phyloP scores from a whole-genome alignment of 1,140 invertebrate species.

The Bradysia coprophila region DNA sequence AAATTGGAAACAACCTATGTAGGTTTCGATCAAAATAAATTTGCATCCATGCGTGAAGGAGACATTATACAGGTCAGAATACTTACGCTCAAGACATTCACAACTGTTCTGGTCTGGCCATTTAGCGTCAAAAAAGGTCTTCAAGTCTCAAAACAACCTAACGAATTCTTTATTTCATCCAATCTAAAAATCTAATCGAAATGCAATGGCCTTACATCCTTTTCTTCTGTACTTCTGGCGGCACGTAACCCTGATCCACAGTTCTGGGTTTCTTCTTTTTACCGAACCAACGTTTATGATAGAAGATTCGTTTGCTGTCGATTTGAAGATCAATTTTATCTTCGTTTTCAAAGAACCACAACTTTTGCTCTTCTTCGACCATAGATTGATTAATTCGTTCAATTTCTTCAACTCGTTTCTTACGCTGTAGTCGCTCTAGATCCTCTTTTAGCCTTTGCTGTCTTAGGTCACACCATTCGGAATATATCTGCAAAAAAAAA shows the following conservation, averaged over 20 bases:
- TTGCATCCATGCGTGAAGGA: no score
- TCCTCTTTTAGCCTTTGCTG: slow-evolving; percentile 35
- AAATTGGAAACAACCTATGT: no score
- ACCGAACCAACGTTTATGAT: slow-evolving; percentile 24
- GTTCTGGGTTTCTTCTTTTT: slow-evolving; percentile 26
- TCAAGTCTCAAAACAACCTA: no score
- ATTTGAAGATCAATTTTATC: slow-evolving; percentile 52
- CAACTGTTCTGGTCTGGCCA: no score
- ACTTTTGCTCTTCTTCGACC: slow-evolving; percentile 35
- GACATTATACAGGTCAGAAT: no score
- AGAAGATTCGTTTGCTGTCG: slow-evolving; percentile 31
- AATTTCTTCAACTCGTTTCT: slow-evolving; percentile 32
- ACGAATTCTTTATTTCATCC: no score
- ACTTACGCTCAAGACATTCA: no score
- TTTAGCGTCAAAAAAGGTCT: no score
- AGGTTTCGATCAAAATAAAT: no score
- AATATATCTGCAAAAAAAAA: slow-evolving; percentile 29
- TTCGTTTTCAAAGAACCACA: slow-evolving; percentile 65
- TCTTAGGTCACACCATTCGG: slow-evolving; percentile 34
- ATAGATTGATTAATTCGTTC: slow-evolving; percentile 36
- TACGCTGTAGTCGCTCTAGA: slow-evolving; percentile 28
- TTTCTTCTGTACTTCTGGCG: slow-evolving; percentile 44
- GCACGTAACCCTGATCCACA: slow-evolving; percentile 40
- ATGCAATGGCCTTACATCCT: no score
- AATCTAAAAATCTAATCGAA: no score